Conservation (phyloP, 2,797 vertebrate species). For the Scolopax rusticola region DNA sequence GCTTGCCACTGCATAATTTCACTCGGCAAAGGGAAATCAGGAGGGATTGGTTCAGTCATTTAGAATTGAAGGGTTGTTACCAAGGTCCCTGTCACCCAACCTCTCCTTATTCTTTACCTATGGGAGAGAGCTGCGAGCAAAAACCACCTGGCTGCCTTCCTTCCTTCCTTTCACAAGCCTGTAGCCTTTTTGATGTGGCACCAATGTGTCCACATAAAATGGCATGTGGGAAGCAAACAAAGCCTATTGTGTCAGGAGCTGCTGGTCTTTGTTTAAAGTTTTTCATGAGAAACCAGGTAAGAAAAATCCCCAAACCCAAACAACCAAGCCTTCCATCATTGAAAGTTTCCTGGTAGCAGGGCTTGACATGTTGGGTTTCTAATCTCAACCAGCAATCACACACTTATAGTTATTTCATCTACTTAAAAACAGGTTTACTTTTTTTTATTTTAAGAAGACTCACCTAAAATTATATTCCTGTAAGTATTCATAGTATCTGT, state of each 20-base stretch:
- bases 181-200: neutral
- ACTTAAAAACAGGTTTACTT: neutral
- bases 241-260: neutral
- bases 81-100: neutral
- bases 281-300: neutral
- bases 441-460: neutral
- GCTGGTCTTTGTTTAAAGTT: slow-evolving; percentile 3
- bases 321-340: neutral
- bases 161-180: neutral
- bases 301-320: neutral
- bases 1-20: slow-evolving; percentile 7
- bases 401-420: neutral
- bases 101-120: neutral
- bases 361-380: neutral
- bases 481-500: neutral
- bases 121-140: neutral
- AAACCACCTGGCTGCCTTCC: neutral
- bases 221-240: neutral
- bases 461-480: neutral
- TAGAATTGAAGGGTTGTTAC: slow-evolving; percentile 7
- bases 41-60: neutral
- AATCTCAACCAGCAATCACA: neutral
- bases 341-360: neutral
- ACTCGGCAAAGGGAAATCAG: neutral
- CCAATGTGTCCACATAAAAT: neutral